These are phyloP conservation scores for Crotalus helleri DNA, from an alignment of 2,113 vertebrate species.

Conservation along the genomic window DNA sequence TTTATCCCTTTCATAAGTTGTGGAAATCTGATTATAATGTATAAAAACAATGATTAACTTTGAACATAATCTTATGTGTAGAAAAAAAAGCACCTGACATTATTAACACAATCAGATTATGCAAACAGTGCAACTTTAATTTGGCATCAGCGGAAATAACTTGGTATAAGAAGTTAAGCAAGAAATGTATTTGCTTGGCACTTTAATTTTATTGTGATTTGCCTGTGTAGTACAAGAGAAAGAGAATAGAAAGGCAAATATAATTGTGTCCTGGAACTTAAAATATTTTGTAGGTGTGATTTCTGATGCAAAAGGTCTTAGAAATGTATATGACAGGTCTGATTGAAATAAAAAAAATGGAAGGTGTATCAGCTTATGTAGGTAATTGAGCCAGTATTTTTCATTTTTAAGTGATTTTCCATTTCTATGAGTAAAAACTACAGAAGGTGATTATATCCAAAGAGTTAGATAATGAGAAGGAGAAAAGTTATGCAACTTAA, in stretches of 20 bases:
- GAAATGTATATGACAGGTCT: neutral
- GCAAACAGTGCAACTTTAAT: neutral
- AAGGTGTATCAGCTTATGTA: neutral
- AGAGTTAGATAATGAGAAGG: neutral
- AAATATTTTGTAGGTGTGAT: neutral
- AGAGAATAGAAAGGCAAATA: neutral
- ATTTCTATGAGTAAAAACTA: neutral
- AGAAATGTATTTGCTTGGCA: neutral
- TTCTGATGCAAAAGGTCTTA: neutral
- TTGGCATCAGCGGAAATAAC: neutral
- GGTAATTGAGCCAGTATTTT: neutral
- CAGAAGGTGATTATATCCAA: neutral
- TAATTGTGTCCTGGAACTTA: neutral
- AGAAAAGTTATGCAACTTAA: neutral
- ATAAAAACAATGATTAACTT: slow-evolving; percentile 10
- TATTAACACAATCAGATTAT: neutral
- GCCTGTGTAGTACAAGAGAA: neutral
- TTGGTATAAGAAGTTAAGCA: neutral
- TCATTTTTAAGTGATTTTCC: neutral
- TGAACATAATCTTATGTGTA: neutral
- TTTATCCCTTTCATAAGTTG: neutral
- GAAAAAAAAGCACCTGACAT: neutral
- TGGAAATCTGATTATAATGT: neutral
- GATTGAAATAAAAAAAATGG: neutral
- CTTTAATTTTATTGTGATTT: neutral